These are phyloP conservation scores for Illadopsis cleaveri DNA, from an alignment of 2,113 vertebrate genomes.

Conservation along the genomic window DNA sequence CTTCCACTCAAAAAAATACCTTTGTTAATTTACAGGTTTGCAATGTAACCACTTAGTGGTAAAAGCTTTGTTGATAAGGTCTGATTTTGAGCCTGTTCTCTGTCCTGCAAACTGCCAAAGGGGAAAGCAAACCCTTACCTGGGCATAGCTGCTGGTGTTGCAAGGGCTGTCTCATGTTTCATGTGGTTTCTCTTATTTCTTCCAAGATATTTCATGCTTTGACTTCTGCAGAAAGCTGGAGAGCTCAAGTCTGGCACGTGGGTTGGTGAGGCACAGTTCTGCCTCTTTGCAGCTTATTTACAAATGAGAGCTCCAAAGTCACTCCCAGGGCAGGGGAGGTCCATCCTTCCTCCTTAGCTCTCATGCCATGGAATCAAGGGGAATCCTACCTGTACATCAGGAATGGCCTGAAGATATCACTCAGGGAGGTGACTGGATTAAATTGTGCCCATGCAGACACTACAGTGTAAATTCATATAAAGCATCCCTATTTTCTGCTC, in stretches of 20 bases:
- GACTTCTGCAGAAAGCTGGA: neutral
- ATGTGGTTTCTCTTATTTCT: neutral
- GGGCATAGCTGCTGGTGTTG: neutral
- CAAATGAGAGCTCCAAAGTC: neutral
- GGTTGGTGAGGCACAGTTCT: neutral
- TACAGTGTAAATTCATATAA: neutral
- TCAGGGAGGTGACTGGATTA: neutral
- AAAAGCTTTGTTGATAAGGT: neutral
- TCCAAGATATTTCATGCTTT: neutral
- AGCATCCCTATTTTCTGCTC: neutral
- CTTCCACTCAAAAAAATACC: neutral
- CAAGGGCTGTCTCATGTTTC: neutral
- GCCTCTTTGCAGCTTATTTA: neutral
- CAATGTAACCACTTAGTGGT: neutral
- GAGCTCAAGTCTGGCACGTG: accelerated
- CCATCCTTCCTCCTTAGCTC: neutral
- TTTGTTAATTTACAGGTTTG: neutral
- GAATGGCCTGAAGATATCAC: neutral
- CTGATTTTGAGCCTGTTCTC: neutral
- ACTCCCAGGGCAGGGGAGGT: neutral
- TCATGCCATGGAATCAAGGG: accelerated
- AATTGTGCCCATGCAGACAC: neutral
- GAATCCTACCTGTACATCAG: neutral
- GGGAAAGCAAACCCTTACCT: neutral
- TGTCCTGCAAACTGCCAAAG: neutral